Evolutionary conservation across 2,797 vertebrate genomes (phyloP).

Genomic region (Crenuchus spilurus): DNA sequence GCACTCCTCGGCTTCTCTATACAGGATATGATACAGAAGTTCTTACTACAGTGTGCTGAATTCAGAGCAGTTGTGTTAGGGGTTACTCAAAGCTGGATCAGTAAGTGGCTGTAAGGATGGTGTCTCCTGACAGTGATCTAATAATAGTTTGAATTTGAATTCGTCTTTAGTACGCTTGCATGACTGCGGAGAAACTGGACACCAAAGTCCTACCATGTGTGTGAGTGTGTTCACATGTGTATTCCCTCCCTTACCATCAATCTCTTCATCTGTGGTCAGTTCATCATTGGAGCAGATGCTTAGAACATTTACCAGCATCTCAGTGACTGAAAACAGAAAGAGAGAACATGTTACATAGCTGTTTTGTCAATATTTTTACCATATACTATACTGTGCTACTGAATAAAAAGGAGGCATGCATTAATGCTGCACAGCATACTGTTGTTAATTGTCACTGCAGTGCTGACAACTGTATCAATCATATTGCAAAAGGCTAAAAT

Average conservation of each 20-base stretch:
- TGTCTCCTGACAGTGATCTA: too few relatives aligned
- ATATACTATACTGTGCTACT: background rate
- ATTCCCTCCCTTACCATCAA: constrained; percentile 76
- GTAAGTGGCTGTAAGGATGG: too few relatives aligned
- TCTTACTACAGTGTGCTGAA: background rate
- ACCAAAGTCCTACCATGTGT: background rate
- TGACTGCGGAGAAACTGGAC: background rate
- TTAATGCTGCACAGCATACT: too few relatives aligned
- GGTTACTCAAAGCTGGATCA: background rate
- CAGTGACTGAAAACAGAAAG: constrained; percentile 71
- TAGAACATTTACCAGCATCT: constrained; percentile 84
- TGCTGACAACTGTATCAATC: too few relatives aligned
- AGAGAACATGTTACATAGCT: background rate
- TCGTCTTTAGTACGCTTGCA: too few relatives aligned
- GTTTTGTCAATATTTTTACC: background rate
- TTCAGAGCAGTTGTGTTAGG: background rate
- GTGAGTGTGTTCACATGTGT: background rate
- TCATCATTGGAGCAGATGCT: constrained; percentile 86
- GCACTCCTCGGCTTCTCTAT: background rate
- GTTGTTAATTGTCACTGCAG: too few relatives aligned
- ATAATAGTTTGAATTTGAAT: background rate
- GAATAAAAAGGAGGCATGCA: too few relatives aligned
- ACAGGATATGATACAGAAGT: background rate
- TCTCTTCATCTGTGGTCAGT: constrained; percentile 81
- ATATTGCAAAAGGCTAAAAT: too few relatives aligned